phyloP scores from a whole-genome alignment of 2,797 vertebrate species.

The Nannoperca obscura region DNA sequence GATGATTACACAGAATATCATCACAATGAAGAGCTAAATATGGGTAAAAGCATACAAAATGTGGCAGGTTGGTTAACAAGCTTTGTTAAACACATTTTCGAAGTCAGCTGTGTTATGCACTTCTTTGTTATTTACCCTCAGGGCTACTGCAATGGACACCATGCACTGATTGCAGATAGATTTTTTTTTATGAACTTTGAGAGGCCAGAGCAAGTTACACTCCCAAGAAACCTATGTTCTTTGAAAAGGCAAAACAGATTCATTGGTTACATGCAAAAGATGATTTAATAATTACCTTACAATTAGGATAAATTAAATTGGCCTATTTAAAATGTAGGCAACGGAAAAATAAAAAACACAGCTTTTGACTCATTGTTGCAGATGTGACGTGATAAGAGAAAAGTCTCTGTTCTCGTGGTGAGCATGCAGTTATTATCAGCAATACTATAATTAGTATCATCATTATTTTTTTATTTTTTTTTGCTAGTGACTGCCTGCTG shows the following conservation, averaged over 20 bases:
- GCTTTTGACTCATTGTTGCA: constrained; percentile 26
- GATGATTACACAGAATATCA: background rate
- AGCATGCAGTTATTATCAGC: constrained; percentile 47
- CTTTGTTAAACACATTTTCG: background rate
- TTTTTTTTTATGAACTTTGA: background rate
- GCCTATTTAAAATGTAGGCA: constrained; percentile 5
- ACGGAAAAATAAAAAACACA: background rate
- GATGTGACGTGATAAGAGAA: constrained; percentile 33
- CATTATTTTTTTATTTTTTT: constrained; percentile 39
- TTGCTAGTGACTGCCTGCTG: constrained; percentile 36
- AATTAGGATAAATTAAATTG: constrained; percentile 20
- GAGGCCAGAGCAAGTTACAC: background rate
- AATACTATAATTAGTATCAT: constrained; percentile 57
- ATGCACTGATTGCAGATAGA: background rate
- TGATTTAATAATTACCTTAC: constrained; percentile 21
- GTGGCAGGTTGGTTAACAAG: background rate
- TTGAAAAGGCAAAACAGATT: constrained; percentile 1
- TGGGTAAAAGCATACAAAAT: background rate
- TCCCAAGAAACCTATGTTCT: constrained; percentile 1
- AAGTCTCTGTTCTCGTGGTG: constrained; percentile 22
- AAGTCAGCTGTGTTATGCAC: background rate
- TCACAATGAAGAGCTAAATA: background rate
- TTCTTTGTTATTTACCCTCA: background rate
- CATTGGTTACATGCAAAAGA: background rate
- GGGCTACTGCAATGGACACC: background rate